phyloP scores from a whole-genome alignment of 2,113 vertebrate genomes.

The Odocoileus virginianus region DNA sequence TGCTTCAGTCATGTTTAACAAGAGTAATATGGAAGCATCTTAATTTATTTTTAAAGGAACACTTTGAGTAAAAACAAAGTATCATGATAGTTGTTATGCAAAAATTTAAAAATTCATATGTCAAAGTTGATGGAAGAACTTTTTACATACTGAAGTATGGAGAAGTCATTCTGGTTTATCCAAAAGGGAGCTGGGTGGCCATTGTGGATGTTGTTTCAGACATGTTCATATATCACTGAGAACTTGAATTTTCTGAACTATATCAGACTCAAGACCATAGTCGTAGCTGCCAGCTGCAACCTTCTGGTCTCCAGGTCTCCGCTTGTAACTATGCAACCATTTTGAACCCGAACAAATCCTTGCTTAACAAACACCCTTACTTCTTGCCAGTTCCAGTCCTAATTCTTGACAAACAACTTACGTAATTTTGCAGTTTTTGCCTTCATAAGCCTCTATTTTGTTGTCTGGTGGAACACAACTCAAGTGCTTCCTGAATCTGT shows the following conservation, averaged over 20 bases:
- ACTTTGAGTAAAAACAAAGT: slow-evolving; percentile 40
- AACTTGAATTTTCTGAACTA: background rate
- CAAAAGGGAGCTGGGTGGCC: background rate
- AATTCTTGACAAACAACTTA: background rate
- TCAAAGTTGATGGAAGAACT: background rate
- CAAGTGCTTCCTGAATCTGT: background rate
- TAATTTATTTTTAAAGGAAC: slow-evolving; percentile 64
- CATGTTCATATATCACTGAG: background rate
- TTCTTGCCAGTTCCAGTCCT: background rate
- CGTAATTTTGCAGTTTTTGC: background rate
- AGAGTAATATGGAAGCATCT: slow-evolving; percentile 44
- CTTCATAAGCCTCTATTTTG: background rate
- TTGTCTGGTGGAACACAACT: background rate
- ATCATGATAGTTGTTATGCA: slow-evolving; percentile 60
- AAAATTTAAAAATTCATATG: background rate
- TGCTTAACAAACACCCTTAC: background rate
- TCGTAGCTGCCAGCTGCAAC: background rate
- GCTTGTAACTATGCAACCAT: background rate
- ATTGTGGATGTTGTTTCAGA: background rate
- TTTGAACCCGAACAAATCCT: background rate
- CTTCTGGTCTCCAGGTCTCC: no score
- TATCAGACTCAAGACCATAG: background rate
- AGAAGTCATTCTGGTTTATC: background rate
- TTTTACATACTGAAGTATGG: background rate
- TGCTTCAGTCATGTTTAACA: slow-evolving; percentile 61